These are phyloP conservation scores for Daubentonia madagascariensis DNA, from an alignment of 2,113 vertebrate genomes.

Conservation along the genomic window DNA sequence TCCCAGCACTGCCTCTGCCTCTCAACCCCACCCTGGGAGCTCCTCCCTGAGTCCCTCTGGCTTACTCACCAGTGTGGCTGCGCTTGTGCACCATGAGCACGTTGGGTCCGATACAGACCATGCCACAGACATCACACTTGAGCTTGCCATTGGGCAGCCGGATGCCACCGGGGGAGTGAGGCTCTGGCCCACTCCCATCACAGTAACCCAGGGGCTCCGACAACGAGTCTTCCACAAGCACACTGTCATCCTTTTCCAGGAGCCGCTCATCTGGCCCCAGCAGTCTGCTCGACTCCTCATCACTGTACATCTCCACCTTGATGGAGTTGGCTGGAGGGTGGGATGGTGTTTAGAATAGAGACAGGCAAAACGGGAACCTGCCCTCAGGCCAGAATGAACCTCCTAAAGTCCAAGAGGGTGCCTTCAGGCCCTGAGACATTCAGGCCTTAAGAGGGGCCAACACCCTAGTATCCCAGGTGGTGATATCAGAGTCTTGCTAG, in stretches of 20 bases:
- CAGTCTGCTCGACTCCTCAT: constrained; percentile 90
- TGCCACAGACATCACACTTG: constrained; percentile 96
- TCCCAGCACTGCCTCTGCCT: background rate
- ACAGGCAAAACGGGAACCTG: background rate
- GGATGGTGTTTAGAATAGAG: constrained; percentile 32
- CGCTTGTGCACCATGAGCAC: constrained; percentile 99
- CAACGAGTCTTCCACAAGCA: constrained; percentile 83
- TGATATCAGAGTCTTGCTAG: background rate
- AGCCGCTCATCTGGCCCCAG: constrained; percentile 83
- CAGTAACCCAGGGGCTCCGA: constrained; percentile 87
- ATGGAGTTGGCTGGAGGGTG: constrained; percentile 89
- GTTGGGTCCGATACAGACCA: constrained; percentile 98
- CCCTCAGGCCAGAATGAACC: background rate
- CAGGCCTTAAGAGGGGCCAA: background rate
- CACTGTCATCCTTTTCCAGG: constrained; percentile 87
- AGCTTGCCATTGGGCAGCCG: constrained; percentile 95
- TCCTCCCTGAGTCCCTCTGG: background rate
- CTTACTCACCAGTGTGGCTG: constrained; percentile 94
- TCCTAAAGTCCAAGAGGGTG: background rate
- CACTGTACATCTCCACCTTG: constrained; percentile 97
- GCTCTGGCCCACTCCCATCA: constrained; percentile 87
- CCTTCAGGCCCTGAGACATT: background rate
- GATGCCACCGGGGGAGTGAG: constrained; percentile 91
- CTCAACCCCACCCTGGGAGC: background rate
- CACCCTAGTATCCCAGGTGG: background rate